Evolutionary conservation across 1,140 invertebrate species (phyloP), one percentile per base, ranked within the genome.

Genomic region (Acromyrmex heyeri): DNA sequence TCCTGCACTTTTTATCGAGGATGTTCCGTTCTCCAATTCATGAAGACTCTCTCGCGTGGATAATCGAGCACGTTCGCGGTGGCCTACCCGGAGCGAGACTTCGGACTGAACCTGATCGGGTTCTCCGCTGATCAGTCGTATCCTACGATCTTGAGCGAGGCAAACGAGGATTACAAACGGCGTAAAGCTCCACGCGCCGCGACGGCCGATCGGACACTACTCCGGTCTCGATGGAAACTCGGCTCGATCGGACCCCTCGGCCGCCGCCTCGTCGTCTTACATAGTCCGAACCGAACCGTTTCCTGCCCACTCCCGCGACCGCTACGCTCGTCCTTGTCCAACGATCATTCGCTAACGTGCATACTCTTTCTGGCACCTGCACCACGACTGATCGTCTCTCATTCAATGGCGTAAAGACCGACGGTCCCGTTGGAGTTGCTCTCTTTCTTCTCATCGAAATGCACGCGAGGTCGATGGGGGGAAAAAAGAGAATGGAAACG

Each of bases 181-280:
- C 2, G 34, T 18, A 30, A 70, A 64, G 86, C 50, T 90, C 88
- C 91, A 92, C 89, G 90, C 88, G 78, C 75, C 87, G 86, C 89
- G 88, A 90, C 88, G 88, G 87, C 89, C 61, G 93, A 92, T 92
- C 88, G 90, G 90, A 89, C 79, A 93, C 75, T 65, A 53, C 76
- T 92, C 87, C 81, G 53, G 86, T 57, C 90, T 91, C 69, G 89
- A 91, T 73, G 85, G 86, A 65, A 85, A 88, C 88, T 86, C 85
- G 86, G 62, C 86, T 85, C 86, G 59, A 86, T 89, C 87, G 50
- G 88, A 91, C 88, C 89, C 92, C 90, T 85, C 88, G 62, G 27
- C 86, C 65, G 87, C 57, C 88, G 88, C 69, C 53, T 77, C 85
- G 85, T 64, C 90, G 91, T 93, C 91, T 92, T 93, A 93, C 91